A percentile compares a stretch with the other conserved stretches of the same genome.
Evolutionary conservation across 2,888 invertebrate species (phyloP).

Genomic region (Cylloceria caligata): DNA sequence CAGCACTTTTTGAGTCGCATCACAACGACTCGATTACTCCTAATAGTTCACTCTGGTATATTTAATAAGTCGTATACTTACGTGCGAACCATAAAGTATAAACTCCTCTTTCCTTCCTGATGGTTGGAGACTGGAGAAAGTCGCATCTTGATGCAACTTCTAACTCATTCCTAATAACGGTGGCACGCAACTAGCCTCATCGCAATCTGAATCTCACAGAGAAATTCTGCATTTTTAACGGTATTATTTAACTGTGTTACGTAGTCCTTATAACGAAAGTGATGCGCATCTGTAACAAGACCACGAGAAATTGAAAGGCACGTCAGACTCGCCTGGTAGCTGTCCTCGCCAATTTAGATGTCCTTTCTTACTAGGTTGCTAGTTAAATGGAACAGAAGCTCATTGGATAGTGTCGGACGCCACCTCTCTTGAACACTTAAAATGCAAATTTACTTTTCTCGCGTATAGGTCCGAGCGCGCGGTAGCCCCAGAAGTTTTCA

Average conservation of each 20-base stretch:
- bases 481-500: constrained; percentile 65
- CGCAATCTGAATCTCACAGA: neutral
- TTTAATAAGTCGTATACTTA: too few relatives aligned
- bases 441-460: constrained; percentile 73
- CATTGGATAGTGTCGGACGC: constrained; percentile 48
- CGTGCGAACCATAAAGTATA: too few relatives aligned
- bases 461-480: constrained; percentile 30
- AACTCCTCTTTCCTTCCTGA: too few relatives aligned
- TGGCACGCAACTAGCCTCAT: constrained; percentile 8
- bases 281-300: neutral
- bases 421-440: constrained; percentile 65
- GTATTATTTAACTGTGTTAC: neutral
- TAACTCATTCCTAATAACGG: neutral
- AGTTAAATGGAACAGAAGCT: constrained; percentile 69
- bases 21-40: too few relatives aligned
- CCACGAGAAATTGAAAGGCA: constrained; percentile 18
- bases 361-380: constrained; percentile 13
- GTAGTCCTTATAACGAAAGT: neutral
- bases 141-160: neutral
- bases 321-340: constrained; percentile 8
- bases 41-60: too few relatives aligned
- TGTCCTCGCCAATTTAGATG: constrained; percentile 30
- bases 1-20: too few relatives aligned
- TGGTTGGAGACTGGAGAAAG: neutral
- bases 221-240: neutral